Conservation (phyloP, 92 coral and sea anemone genomes). For the Montipora capitata region DNA sequence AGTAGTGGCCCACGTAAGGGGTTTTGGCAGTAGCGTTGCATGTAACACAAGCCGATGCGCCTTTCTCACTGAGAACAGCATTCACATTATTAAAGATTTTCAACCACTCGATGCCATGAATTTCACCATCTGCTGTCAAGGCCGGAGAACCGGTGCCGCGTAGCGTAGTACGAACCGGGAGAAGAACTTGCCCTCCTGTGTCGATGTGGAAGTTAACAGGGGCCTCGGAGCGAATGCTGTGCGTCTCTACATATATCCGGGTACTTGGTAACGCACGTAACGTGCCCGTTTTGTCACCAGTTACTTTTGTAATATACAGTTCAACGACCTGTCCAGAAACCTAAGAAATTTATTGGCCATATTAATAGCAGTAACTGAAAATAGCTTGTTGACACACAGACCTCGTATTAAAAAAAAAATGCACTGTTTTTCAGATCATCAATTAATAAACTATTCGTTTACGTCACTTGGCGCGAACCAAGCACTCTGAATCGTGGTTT, state of each 20-base stretch:
- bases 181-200: slow-evolving; percentile 80
- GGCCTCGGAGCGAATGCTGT: slow-evolving; percentile 83
- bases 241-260: slow-evolving; percentile 78
- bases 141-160: slow-evolving; percentile 79
- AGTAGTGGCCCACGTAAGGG: slow-evolving; percentile 77
- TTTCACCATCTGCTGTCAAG: slow-evolving; percentile 80
- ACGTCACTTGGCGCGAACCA: too few relatives aligned
- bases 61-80: slow-evolving; percentile 67
- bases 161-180: slow-evolving; percentile 84
- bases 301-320: slow-evolving; percentile 70
- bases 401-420: too few relatives aligned
- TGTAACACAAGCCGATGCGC: slow-evolving; percentile 79
- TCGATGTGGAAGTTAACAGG: slow-evolving; percentile 78
- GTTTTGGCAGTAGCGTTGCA: slow-evolving; percentile 57
- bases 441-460: too few relatives aligned
- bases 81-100: slow-evolving; percentile 67
- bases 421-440: too few relatives aligned
- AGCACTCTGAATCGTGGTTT: too few relatives aligned
- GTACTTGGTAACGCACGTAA: slow-evolving; percentile 78
- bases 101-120: slow-evolving; percentile 86
- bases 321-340: slow-evolving; percentile 74
- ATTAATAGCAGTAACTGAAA: too few relatives aligned
- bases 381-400: too few relatives aligned
- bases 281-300: slow-evolving; percentile 94
- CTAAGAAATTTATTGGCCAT: slow-evolving; percentile 27